Conservation (phyloP, 2,888 invertebrate species). For the Griposia aprilina region DNA sequence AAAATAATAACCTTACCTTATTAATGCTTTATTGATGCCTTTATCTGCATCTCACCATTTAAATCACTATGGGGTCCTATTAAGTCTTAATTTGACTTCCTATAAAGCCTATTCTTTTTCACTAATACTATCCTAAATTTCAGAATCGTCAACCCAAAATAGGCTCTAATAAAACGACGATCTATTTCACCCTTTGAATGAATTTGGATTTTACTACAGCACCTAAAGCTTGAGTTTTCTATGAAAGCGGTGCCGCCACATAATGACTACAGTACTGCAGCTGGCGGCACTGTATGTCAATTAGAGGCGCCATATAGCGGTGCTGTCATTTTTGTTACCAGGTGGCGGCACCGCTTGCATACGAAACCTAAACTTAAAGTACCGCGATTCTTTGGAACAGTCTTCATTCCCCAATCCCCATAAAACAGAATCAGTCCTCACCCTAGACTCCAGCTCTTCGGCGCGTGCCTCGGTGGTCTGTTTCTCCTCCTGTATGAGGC, state of each 20-base stretch:
- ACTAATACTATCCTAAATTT: neutral
- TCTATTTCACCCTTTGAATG: neutral
- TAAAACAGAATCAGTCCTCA: conserved; percentile 60
- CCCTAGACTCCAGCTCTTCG: conserved; percentile 98
- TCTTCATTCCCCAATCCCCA: neutral
- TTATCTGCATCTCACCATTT: neutral
- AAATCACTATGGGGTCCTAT: neutral
- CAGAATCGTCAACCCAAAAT: neutral
- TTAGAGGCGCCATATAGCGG: neutral
- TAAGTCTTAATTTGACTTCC: neutral
- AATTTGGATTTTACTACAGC: neutral
- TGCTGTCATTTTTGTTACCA: neutral
- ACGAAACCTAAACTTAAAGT: neutral
- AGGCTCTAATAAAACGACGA: neutral
- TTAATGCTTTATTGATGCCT: neutral
- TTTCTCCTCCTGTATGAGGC: conserved; percentile 97
- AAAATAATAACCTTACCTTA: conserved; percentile 37
- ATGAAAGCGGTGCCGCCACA: neutral
- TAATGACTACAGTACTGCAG: neutral
- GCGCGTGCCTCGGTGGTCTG: conserved; percentile 99
- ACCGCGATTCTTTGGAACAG: neutral
- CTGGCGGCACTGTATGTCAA: neutral
- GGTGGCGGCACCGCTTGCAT: neutral
- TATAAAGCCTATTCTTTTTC: neutral
- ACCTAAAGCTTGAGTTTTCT: neutral